Base-by-base conservation (phyloP, 2,797 vertebrate species). In the Labeo calbasu region DNA sequence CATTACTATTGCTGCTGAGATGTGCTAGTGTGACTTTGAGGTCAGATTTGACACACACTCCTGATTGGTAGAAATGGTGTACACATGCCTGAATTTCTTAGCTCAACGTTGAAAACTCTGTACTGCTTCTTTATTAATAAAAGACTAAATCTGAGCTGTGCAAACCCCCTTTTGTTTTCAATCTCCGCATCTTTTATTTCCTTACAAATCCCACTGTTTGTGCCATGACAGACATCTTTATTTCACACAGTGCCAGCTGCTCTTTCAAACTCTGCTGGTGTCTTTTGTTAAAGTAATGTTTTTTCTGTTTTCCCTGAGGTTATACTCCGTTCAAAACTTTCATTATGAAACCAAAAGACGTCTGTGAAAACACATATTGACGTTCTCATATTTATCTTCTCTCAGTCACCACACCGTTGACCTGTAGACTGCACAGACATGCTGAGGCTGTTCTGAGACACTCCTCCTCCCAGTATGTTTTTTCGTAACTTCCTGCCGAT, bases 121-220 rank as follows among this genome's bases (percentile, higher is more conserved):
- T 79, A 50, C 75, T 73, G 53, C 15, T 83, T 57, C n/a, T 69
- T 83, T 79, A 83, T 85, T 80, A 70, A 81, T 53, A 40, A 69
- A 11, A 63, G 43, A 59, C 81, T 55, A 51, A 36, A 46, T 79
- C 79, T 88, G 51, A 82, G 76, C 77, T 79, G 55, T 55, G 73
- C 76, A 75, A 68, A 51, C 81, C 70, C 10, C 70, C 25, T 65
- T 63, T 57, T 68, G 81, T 53, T 87, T 69, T 81, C 71, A 32
- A 48, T 55, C 66, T 82, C 43, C 25, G 48, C 23, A 69, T 68
- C 23, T 61, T 23, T 51, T 50, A 59, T 84, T 72, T 40, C 6
- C 14, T 43, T 68, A 32, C 61, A 85, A 85, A 76, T 81, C 61
- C 48, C 68, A 25, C 55, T 14, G 46, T 84, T 63, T 81, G n/a